Conservation (phyloP, 1,140 invertebrate species). For the Glossosoma conforme region DNA sequence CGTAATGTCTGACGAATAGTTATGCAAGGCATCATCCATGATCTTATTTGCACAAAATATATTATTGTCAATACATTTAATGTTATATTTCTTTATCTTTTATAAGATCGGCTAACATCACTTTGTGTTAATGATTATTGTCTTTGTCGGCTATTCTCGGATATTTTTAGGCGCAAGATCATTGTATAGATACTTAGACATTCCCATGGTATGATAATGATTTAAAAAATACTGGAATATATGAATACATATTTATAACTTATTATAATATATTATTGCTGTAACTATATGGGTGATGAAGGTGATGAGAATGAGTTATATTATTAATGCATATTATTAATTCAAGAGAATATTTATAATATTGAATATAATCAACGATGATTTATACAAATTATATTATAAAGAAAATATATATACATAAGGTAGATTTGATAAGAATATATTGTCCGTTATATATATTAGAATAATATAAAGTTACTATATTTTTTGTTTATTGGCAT, state of each 20-base stretch:
- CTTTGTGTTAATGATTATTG: not conserved
- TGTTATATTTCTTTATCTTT: no score
- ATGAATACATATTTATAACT: slow-evolving; percentile 28
- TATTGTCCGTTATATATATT: slow-evolving; percentile 2
- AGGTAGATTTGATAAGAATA: slow-evolving; percentile 24
- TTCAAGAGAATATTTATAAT: slow-evolving; percentile 25
- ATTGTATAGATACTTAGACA: slow-evolving; percentile 31
- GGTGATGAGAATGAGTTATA: not conserved
- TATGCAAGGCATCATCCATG: no score
- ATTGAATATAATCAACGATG: slow-evolving; percentile 28
- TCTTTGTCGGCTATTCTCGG: slow-evolving; percentile 1
- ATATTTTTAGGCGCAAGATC: slow-evolving; percentile 18
- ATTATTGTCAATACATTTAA: no score
- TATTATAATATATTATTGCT: slow-evolving; percentile 23
- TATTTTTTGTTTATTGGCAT: no score
- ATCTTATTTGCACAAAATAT: no score
- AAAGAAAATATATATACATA: slow-evolving; percentile 16
- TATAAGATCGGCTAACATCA: no score
- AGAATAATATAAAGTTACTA: no score
- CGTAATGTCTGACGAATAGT: no score
- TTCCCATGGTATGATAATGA: slow-evolving; percentile 25
- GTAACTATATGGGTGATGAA: slow-evolving; percentile 14
- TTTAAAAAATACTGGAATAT: slow-evolving; percentile 23
- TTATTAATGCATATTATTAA: slow-evolving; percentile 17
- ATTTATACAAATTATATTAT: slow-evolving; percentile 29